Percentiles rank a stretch among this genome's conserved stretches.
Evolutionary conservation across 2,888 invertebrate species (phyloP).

Genomic region (Hirtodrosophila histrioides): DNA sequence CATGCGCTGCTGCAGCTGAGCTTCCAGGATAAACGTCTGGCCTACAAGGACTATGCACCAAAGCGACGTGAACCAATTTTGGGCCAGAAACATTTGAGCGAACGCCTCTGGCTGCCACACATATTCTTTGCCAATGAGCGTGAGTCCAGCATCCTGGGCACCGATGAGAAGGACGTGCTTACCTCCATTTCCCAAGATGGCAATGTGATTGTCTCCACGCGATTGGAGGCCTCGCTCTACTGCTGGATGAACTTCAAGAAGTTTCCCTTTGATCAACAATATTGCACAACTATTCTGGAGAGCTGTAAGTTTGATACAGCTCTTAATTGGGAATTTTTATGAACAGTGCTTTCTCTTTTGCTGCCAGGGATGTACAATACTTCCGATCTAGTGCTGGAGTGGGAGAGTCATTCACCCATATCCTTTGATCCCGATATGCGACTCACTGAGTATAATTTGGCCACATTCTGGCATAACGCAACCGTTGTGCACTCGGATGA

Average conservation of each 20-base stretch:
- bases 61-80: conserved; percentile 73
- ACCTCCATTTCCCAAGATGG: conserved; percentile 81
- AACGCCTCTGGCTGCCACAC: conserved; percentile 81
- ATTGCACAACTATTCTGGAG: conserved; percentile 76
- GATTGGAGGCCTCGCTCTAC: conserved; percentile 78
- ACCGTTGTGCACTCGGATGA: conserved; percentile 72
- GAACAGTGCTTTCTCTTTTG: background rate
- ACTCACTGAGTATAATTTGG: conserved; percentile 79
- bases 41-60: conserved; percentile 71
- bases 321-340: too few species aligned
- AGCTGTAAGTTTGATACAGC: conserved; percentile 69
- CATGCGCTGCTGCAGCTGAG: conserved; percentile 76
- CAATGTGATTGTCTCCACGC: conserved; percentile 76
- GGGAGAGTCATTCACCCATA: conserved; percentile 76
- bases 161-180: conserved; percentile 81
- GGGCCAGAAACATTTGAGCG: conserved; percentile 81
- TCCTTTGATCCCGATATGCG: conserved; percentile 82
- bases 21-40: conserved; percentile 75
- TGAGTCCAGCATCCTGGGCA: conserved; percentile 79
- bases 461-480: conserved; percentile 72
- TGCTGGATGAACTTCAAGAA: conserved; percentile 82
- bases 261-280: conserved; percentile 81
- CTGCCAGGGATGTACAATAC: conserved; percentile 81
- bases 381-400: conserved; percentile 73
- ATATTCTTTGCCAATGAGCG: conserved; percentile 82